These are phyloP conservation scores for Rattus rattus DNA, from an alignment of 2,113 vertebrate genomes.

Conservation along the genomic window DNA sequence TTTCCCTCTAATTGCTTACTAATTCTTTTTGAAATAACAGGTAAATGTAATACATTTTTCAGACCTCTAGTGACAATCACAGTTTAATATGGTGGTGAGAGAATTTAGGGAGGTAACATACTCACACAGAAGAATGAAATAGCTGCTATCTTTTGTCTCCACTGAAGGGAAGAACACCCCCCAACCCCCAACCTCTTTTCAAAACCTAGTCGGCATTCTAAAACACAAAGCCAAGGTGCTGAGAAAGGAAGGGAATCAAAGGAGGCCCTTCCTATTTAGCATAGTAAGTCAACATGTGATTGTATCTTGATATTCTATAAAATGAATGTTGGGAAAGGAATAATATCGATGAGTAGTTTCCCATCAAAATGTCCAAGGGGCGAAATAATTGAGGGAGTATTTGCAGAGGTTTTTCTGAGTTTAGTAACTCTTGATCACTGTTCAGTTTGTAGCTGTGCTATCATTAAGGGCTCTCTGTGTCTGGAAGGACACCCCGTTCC, in stretches of 20 bases:
- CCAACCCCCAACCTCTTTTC: slow-evolving; percentile 67
- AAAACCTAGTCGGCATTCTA: slow-evolving; percentile 75
- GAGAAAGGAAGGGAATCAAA: slow-evolving; percentile 79
- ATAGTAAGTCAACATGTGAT: slow-evolving; percentile 79
- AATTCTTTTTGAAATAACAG: slow-evolving; percentile 74
- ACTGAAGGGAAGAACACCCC: slow-evolving; percentile 68
- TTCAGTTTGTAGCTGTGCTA: slow-evolving; percentile 73
- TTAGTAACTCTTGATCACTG: slow-evolving; percentile 81
- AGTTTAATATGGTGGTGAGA: slow-evolving; percentile 63
- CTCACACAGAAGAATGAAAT: slow-evolving; percentile 68
- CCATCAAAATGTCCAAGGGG: slow-evolving; percentile 74
- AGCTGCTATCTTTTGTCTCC: slow-evolving; percentile 77
- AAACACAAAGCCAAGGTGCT: slow-evolving; percentile 80
- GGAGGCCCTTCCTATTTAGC: slow-evolving; percentile 76
- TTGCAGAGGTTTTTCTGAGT: slow-evolving; percentile 81
- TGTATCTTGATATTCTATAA: slow-evolving; percentile 77
- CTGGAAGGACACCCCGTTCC: slow-evolving; percentile 67
- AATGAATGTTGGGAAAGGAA: slow-evolving; percentile 79
- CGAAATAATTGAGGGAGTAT: slow-evolving; percentile 81
- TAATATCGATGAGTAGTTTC: slow-evolving; percentile 79
- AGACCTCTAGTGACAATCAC: slow-evolving; percentile 61
- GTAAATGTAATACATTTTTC: slow-evolving; percentile 73
- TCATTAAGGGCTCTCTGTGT: slow-evolving; percentile 78
- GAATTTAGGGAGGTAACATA: slow-evolving; percentile 56
- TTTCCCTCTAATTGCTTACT: slow-evolving; percentile 76